Evolutionary conservation across 2,888 invertebrate species (phyloP), one percentile per base, ranked within the genome.

Genomic region (Sisyra terminalis): DNA sequence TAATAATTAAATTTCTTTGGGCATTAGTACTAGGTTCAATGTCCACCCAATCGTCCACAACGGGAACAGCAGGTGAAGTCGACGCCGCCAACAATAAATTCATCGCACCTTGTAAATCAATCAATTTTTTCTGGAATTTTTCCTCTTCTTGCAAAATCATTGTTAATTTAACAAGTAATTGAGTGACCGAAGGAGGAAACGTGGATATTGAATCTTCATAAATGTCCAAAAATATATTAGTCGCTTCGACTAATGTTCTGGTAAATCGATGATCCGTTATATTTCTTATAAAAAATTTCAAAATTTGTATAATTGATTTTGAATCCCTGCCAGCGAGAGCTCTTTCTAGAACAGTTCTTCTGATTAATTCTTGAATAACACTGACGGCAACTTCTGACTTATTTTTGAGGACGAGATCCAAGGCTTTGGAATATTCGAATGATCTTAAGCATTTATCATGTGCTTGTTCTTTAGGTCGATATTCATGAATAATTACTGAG

Each of bases 361-460:
- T 72, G n/a, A 84, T 78, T 46, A 96, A 65, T 61, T 94, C 94
- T 57, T 86, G 84, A 53, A 94, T 69, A 5, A 93, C 67, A 40
- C 81, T 75, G 29, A 88, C 76, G 2, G 87, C 80, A 17, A 78
- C 68, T 51, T 88, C 81, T 1, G 94, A 92, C 31, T 59, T 66
- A 54, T 74, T 77, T 38, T 63, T 54, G 50, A 93, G 59, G 13
- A 80, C 87, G 40, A 63, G 60, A 53, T 83, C 77, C 13, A 94
- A 63, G 1, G 92, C 89, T 64, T 80, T 81, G 2, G 75, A 71
- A 57, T 84, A 87, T 52, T 87, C 75, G 65, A 86, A 93, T 61
- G 77, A 79, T 47, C 83, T 70, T 16, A 96, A 64, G 54, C 70
- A 73, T 15, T 59, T 60, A 55, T 96, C 90, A 57, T 78, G 76